Conservation (phyloP, 2,797 vertebrate genomes). For the Diplodus sargus region DNA sequence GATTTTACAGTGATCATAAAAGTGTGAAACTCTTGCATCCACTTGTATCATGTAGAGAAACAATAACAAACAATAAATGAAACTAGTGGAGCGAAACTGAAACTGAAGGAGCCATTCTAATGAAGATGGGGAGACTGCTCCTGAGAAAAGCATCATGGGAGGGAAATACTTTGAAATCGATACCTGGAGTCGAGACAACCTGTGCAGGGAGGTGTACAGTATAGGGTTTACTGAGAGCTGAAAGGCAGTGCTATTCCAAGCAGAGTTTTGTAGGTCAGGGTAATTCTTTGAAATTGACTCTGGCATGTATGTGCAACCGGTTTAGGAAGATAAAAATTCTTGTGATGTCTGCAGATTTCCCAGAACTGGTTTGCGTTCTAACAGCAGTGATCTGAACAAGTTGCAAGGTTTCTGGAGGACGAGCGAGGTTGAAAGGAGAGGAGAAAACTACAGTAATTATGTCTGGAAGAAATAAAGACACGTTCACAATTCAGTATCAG, state of each 20-base stretch:
- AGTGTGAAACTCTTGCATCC: too few relatives aligned
- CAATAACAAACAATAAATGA: neutral
- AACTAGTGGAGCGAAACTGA: too few relatives aligned
- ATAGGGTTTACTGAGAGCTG: constrained; percentile 19
- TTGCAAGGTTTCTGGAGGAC: neutral
- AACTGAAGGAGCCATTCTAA: constrained; percentile 1
- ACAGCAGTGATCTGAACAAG: neutral
- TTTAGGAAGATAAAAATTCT: neutral
- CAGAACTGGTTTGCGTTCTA: neutral
- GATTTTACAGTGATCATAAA: too few relatives aligned
- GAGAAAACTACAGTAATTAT: constrained; percentile 10
- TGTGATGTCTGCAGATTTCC: constrained; percentile 1
- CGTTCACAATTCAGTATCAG: neutral
- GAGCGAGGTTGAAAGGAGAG: neutral
- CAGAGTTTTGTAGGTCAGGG: constrained; percentile 16
- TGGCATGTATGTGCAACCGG: neutral
- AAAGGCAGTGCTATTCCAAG: constrained; percentile 10
- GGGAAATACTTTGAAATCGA: constrained; percentile 3
- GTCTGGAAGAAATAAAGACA: neutral
- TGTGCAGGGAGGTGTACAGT: constrained; percentile 2
- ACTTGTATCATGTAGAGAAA: neutral
- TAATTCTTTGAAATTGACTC: constrained; percentile 8
- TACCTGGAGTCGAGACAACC: constrained; percentile 1
- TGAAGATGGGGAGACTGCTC: constrained; percentile 2
- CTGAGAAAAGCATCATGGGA: constrained; percentile 1